Conservation (phyloP, 2,797 vertebrate species). For the Myotis findleyi region DNA sequence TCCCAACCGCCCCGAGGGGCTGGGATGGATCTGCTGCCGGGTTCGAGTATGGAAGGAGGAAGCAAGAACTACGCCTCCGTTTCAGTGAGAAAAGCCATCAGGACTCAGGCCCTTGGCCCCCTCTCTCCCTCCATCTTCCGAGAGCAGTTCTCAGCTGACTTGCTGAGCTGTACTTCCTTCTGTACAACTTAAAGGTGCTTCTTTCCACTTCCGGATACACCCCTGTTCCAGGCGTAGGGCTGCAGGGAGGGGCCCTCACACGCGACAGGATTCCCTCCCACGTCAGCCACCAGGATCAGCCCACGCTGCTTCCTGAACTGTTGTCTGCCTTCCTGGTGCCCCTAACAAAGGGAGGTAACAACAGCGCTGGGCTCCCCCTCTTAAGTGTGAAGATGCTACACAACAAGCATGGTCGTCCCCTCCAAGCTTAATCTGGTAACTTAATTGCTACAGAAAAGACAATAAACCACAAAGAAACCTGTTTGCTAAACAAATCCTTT, state of each 20-base stretch:
- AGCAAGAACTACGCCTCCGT: background rate
- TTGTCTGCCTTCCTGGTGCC: background rate
- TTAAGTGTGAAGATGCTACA: background rate
- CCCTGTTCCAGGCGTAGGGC: background rate
- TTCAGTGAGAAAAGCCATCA: background rate
- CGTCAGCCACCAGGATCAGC: background rate
- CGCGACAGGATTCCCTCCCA: accelerated
- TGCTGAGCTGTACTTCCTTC: background rate
- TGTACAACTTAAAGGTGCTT: background rate
- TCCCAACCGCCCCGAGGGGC: background rate
- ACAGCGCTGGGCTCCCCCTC: background rate
- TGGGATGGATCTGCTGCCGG: background rate
- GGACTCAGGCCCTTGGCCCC: no score
- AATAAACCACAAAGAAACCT: background rate
- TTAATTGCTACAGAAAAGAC: background rate
- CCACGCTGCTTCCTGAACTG: accelerated
- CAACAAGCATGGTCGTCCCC: background rate
- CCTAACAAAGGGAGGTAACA: accelerated
- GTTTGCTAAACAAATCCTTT: background rate
- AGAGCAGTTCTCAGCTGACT: background rate
- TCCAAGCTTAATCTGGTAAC: background rate
- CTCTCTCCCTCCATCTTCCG: background rate
- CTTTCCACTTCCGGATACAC: background rate
- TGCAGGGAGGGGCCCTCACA: background rate
- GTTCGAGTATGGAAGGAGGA: background rate